Evolutionary conservation across 2,888 invertebrate species (phyloP).

Genomic region (Latrodectus elegans): DNA sequence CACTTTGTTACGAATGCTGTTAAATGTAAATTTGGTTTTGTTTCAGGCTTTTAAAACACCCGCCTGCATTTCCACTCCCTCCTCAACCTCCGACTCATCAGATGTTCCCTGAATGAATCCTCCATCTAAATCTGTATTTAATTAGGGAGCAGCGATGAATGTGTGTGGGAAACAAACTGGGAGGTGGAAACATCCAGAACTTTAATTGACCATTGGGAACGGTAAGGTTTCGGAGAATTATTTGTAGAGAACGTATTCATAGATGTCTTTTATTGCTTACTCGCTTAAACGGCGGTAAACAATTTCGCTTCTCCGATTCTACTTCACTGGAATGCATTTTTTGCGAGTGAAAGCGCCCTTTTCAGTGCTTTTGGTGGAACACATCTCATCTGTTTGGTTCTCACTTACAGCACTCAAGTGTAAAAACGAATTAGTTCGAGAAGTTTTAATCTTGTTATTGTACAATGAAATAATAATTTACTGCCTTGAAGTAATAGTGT

Average conservation of each 20-base stretch:
- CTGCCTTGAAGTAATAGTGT: too few species aligned
- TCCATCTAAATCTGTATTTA: neutral
- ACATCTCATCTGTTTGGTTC: too few species aligned
- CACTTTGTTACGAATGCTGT: slow-evolving; percentile 1
- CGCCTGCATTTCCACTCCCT: neutral
- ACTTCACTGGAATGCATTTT: too few species aligned
- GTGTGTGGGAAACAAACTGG: neutral
- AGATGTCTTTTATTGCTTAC: neutral
- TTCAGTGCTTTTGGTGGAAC: too few species aligned
- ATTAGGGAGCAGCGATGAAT: neutral
- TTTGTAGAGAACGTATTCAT: neutral
- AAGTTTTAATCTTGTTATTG: too few species aligned
- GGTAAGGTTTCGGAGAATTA: neutral
- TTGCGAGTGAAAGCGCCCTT: too few species aligned
- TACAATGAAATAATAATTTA: too few species aligned
- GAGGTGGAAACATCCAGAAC: neutral
- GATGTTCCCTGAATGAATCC: neutral
- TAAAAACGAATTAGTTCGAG: too few species aligned
- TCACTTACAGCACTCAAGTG: too few species aligned
- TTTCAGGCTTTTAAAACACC: neutral
- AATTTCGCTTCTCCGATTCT: too few species aligned
- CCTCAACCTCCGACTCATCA: neutral
- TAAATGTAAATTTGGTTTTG: neutral
- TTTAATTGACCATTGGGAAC: slow-evolving; percentile 5
- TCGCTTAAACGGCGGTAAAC: neutral